Evolutionary conservation across 2,888 invertebrate genomes (phyloP).

Genomic region (Steromphala cineraria): DNA sequence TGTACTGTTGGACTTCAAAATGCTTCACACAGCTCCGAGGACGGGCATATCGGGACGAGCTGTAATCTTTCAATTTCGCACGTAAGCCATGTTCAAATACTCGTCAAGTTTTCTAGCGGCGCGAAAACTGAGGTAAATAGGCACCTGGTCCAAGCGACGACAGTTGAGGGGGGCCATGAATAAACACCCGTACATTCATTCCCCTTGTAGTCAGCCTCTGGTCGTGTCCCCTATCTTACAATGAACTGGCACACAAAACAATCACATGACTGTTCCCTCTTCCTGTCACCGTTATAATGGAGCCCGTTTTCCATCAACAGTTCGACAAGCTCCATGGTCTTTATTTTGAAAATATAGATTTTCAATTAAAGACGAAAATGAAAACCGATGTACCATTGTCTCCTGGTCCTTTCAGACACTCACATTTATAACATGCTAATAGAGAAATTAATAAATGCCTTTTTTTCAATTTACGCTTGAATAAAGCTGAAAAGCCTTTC

Average conservation of each 20-base stretch:
- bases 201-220: background rate
- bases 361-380: background rate
- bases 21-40: constrained; percentile 7
- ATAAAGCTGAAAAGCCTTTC: background rate
- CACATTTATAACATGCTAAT: background rate
- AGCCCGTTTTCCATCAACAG: background rate
- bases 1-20: constrained; percentile 19
- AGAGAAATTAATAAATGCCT: background rate
- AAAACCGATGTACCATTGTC: background rate
- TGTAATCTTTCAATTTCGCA: constrained; percentile 27
- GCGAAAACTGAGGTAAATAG: constrained; percentile 12
- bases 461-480: background rate
- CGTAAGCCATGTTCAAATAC: constrained; percentile 25
- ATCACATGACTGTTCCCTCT: background rate
- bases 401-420: background rate
- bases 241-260: background rate
- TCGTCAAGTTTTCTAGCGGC: constrained; percentile 18
- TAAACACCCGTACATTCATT: background rate
- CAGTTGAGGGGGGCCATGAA: background rate
- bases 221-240: background rate
- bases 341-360: background rate
- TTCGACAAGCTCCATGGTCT: background rate
- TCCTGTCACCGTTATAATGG: too few species aligned
- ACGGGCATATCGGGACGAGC: background rate
- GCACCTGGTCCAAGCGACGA: constrained; percentile 18